Evolutionary conservation across 1,140 invertebrate genomes (phyloP), one percentile per base, ranked within the genome.

Genomic region (Drosophila pandora): DNA sequence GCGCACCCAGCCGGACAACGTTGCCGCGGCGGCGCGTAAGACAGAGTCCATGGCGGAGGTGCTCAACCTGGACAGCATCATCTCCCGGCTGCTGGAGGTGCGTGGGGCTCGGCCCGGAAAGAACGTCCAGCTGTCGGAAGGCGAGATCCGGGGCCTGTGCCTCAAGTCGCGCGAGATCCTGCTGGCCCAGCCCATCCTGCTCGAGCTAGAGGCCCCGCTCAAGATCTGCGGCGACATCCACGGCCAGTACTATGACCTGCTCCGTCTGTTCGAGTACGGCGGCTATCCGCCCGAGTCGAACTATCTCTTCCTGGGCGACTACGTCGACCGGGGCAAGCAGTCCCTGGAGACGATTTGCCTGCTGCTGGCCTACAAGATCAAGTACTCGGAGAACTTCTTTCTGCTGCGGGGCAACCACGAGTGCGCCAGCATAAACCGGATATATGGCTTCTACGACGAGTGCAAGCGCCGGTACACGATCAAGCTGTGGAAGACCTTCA

Each of bases 211-310:
- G 93, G 98, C 98, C 28, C 98, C 98, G 37, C 93, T 99, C 23
- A 99, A 99, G 94, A 99, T 99, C 83, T 99, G 98, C 93, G 97
- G 97, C 93, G 99, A 99, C 92, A 99, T 99, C 84, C 99, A 99
- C 92, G 99, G 99, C 68, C 97, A 98, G 93, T 99, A 99, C 92
- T 99, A 98, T 92, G 99, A 99, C 93, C 93, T 99, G 34, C 93
- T 99, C 73, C 95, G 99, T 84, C 93, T 99, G 64, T 99, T 99
- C 93, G 99, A 99, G 90, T 99, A 99, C 92, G 98, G 98, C 63
- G 98, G 98, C 34, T 99, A 99, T 92, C 99, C 99, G 47, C 99
- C 99, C n/a, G 98, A 99, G 92, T 97, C 98, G 17, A 99, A 99
- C 93, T 99, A 99, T 93, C 94, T 99, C 45, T 99, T 99, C 93